These are phyloP conservation scores for Wasmannia auropunctata DNA, from an alignment of 1,140 invertebrate genomes.

Conservation along the genomic window DNA sequence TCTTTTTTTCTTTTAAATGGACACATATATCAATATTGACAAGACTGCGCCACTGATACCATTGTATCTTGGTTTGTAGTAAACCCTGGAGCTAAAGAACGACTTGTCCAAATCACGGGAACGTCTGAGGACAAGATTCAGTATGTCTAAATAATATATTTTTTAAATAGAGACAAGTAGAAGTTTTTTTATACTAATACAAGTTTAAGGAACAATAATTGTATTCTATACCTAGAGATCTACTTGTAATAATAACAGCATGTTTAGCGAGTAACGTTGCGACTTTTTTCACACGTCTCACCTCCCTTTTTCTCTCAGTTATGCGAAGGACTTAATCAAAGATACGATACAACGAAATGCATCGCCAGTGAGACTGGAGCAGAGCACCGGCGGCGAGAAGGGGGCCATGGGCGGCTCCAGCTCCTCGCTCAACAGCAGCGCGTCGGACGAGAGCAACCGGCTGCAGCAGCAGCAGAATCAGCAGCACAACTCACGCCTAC, in stretches of 20 bases:
- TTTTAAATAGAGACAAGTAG: background rate
- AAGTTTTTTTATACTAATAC: background rate
- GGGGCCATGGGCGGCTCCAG: conserved; percentile 88
- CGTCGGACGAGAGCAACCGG: conserved; percentile 89
- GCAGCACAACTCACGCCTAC: conserved; percentile 76
- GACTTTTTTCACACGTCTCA: no score
- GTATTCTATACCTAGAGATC: conserved; percentile 8
- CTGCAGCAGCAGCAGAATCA: conserved; percentile 79
- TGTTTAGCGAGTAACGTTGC: background rate
- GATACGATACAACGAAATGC: conserved; percentile 96
- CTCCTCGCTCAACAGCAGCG: conserved; percentile 90
- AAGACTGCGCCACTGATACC: conserved; percentile 20
- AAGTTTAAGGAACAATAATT: background rate
- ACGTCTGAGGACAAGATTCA: conserved; percentile 96
- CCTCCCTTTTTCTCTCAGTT: conserved; percentile 85
- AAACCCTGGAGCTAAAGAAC: conserved; percentile 95
- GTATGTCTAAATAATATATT: conserved; percentile 86
- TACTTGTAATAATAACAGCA: background rate
- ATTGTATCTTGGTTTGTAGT: conserved; percentile 87
- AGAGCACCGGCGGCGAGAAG: conserved; percentile 85
- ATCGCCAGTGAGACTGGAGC: conserved; percentile 92
- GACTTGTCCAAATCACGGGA: conserved; percentile 96
- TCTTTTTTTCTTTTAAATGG: background rate
- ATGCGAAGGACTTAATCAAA: conserved; percentile 95
- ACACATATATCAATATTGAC: background rate